Evolutionary conservation across 2,113 vertebrate species (phyloP).

Genomic region (Pholis gunnellus): DNA sequence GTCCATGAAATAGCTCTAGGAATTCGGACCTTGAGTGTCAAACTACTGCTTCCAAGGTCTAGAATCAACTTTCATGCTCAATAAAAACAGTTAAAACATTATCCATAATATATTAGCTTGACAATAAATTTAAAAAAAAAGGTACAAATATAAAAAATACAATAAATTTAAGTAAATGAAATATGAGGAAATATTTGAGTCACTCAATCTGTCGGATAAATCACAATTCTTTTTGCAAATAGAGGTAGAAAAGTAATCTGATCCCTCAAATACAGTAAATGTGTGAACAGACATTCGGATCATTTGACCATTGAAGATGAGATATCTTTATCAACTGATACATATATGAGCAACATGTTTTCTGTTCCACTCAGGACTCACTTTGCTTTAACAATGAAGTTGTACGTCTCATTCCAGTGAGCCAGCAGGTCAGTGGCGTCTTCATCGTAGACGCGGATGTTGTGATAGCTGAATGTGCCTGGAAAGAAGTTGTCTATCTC

Average conservation of each 20-base stretch:
- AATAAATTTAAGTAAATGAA: not conserved
- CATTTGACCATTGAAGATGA: not conserved
- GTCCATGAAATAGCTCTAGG: not conserved
- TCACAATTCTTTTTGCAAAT: not conserved
- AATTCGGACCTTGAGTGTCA: not conserved
- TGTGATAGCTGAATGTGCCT: constrained; percentile 94
- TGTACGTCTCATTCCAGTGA: constrained; percentile 98
- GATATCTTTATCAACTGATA: not conserved
- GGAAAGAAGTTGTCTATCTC: constrained; percentile 99
- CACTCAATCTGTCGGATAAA: not conserved
- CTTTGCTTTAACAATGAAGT: constrained; percentile 98
- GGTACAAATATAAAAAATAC: not conserved
- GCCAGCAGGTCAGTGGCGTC: constrained; percentile 95
- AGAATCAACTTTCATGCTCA: not conserved
- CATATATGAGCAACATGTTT: constrained; percentile 12
- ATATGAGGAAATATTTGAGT: not conserved
- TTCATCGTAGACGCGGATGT: constrained; percentile 95
- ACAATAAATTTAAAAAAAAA: not conserved
- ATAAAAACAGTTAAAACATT: not conserved
- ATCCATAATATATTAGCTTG: not conserved
- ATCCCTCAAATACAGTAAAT: not conserved
- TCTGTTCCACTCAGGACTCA: constrained; percentile 76
- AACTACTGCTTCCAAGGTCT: not conserved
- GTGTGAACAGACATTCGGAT: not conserved
- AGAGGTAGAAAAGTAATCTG: not conserved